These are phyloP conservation scores for Athetis lepigone DNA, from an alignment of 2,888 invertebrate genomes.

Conservation along the genomic window DNA sequence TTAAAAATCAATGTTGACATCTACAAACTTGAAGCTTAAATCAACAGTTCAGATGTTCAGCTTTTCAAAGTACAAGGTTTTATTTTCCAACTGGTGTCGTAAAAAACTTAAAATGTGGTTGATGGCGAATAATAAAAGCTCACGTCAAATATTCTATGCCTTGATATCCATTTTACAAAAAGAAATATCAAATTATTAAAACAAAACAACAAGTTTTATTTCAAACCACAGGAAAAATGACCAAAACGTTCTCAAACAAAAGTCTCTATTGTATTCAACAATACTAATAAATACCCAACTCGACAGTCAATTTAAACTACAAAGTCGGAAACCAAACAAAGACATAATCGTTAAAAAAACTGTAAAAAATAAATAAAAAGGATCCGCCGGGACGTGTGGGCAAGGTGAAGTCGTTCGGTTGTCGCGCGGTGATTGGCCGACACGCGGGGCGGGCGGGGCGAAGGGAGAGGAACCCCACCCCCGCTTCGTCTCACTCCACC, in stretches of 20 bases:
- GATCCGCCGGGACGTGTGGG: slow-evolving; percentile 85
- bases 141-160: too few relatives aligned
- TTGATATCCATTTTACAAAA: not conserved
- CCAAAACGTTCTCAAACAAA: slow-evolving; percentile 46
- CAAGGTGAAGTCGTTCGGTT: slow-evolving; percentile 86
- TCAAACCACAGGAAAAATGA: slow-evolving; percentile 21
- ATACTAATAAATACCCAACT: slow-evolving; percentile 55
- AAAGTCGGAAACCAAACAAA: slow-evolving; percentile 69
- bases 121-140: not conserved
- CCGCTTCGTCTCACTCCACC: slow-evolving; percentile 83
- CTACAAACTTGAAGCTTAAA: too few relatives aligned
- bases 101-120: not conserved
- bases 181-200: slow-evolving; percentile 1
- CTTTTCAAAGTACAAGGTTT: too few relatives aligned
- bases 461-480: slow-evolving; percentile 82
- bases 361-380: slow-evolving; percentile 77
- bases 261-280: slow-evolving; percentile 52
- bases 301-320: slow-evolving; percentile 55
- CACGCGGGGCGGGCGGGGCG: slow-evolving; percentile 82
- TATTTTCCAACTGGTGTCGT: too few relatives aligned
- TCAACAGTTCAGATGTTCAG: too few relatives aligned
- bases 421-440: slow-evolving; percentile 82
- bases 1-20: too few relatives aligned
- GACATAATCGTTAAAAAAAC: slow-evolving; percentile 75
- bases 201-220: slow-evolving; percentile 14